Base-by-base conservation (phyloP, 1,140 invertebrate genomes). In the Maconellicoccus hirsutus region DNA sequence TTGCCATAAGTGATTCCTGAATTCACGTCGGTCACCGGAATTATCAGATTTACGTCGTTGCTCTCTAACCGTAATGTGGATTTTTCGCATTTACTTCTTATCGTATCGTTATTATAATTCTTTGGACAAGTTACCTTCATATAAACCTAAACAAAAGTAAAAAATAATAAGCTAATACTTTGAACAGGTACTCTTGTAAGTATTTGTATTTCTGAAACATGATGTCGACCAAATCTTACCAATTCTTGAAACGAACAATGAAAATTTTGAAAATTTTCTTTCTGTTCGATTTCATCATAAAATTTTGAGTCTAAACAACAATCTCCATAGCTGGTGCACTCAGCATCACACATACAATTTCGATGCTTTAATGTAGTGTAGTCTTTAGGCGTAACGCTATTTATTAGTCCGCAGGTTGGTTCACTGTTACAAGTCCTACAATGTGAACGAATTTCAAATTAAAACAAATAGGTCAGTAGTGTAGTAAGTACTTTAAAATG, bases 271-370 rank as follows among this genome's bases (percentile, higher is more conserved):
- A 19, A 59, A 16, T 59, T 59, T 22, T n/a, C 4, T 59, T 59
- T 59, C 21, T 66, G 61, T 8, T 66, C 10, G 3, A 22, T 26
- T 66, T 2, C 22, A 26, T 66, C 16, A 25, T 23, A 66, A 66
- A 6, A 23, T 23, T 23, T 19, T 2, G 22, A 25, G 3, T 66
- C 61, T 23, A 6, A 16, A 26, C 61, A 66, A 66, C 61, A 66
- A 16, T 66, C 61, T 23, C 22, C 22, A 19, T 66, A 66, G 1
- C 3, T 23, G 19, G 8, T 23, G 61, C 61, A 66, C 14, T 66
- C 61, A 10, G 19, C 61, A 26, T 22, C 61, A 22, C 61, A 66
- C 61, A 66, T 66, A 22, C 61, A 66, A 16, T 66, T 66, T 10
- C 61, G 61, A 10, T 14, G 2, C 22, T 8, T 12, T 66, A 66